Evolutionary conservation across 2,888 invertebrate species (phyloP).

Genomic region (Zonitis immaculata): DNA sequence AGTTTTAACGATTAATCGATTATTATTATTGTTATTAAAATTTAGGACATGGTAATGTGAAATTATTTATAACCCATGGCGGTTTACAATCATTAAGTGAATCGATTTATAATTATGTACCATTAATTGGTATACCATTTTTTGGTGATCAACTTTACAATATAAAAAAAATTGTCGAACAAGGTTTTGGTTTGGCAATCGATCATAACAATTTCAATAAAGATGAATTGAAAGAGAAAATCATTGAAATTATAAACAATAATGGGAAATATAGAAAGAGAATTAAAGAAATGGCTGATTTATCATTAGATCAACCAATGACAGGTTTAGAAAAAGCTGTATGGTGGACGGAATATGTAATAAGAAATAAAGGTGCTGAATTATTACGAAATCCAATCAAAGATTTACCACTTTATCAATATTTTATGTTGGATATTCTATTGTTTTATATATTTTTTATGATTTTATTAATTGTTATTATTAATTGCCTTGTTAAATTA

Average conservation of each 20-base stretch:
- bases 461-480: background rate
- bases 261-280: conserved; percentile 27
- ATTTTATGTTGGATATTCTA: conserved; percentile 30
- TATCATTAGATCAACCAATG: conserved; percentile 23
- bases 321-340: conserved; percentile 26
- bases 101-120: conserved; percentile 24
- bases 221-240: conserved; percentile 27
- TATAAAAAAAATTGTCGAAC: conserved; percentile 23
- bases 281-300: conserved; percentile 7
- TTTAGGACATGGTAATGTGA: conserved; percentile 32
- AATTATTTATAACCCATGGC: conserved; percentile 39
- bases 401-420: conserved; percentile 31
- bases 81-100: conserved; percentile 31
- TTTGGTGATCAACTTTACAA: conserved; percentile 32
- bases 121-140: conserved; percentile 34
- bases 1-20: background rate
- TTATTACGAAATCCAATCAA: conserved; percentile 24
- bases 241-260: conserved; percentile 32
- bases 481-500: background rate
- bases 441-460: conserved; percentile 4
- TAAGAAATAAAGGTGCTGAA: conserved; percentile 27
- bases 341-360: conserved; percentile 33
- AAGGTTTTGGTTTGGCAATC: conserved; percentile 26
- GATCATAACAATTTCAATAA: conserved; percentile 20
- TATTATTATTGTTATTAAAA: background rate